These are phyloP conservation scores for Regulus satrapa DNA, from an alignment of 2,113 vertebrate species.

Conservation along the genomic window DNA sequence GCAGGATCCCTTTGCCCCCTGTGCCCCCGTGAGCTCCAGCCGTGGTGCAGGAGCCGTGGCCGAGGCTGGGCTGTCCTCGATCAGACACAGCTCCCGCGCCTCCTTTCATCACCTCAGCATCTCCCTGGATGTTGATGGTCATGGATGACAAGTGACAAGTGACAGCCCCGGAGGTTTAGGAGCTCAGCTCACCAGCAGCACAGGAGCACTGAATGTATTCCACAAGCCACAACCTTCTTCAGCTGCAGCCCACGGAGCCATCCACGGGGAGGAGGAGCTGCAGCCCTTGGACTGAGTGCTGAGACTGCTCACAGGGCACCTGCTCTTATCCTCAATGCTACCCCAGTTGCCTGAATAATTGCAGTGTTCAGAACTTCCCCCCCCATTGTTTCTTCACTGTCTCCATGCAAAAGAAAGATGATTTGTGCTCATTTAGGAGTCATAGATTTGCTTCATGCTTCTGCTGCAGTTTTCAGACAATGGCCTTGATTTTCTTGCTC, in stretches of 20 bases:
- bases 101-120: not conserved
- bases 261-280: not conserved
- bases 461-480: constrained; percentile 39
- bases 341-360: not conserved
- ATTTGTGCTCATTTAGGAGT: not conserved
- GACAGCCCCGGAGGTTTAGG: not conserved
- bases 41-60: not conserved
- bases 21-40: not conserved
- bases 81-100: not conserved
- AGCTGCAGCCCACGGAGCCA: not conserved
- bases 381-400: not conserved
- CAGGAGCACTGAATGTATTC: not conserved
- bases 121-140: too few species aligned
- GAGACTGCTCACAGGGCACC: not conserved
- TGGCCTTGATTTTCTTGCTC: constrained; percentile 31
- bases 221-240: too few species aligned
- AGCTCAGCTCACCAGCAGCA: not conserved
- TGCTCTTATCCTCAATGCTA: not conserved
- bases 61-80: accelerated
- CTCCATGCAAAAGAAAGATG: not conserved
- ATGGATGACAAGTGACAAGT: too few species aligned
- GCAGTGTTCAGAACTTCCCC: not conserved
- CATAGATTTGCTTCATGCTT: not conserved
- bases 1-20: not conserved
- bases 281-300: not conserved